Base-by-base conservation (phyloP, 2,797 vertebrate genomes). In the Cryptoblepharus egeriae region DNA sequence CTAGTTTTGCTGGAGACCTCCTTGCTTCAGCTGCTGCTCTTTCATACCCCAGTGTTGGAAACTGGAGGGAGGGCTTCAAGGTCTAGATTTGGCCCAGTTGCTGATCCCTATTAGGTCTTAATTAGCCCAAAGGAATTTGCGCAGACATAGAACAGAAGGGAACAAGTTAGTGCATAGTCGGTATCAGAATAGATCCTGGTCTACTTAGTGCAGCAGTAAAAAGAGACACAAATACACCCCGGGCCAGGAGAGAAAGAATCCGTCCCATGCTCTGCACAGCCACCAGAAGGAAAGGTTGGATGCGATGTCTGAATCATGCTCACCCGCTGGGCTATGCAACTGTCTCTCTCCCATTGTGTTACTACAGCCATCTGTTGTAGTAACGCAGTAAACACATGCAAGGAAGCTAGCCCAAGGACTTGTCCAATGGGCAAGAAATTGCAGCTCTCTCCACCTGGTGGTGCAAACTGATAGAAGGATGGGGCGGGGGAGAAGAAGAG, bases 281-380 rank as follows among this genome's bases (percentile, higher is more conserved):
- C 28, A 30, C 57, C 20, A 1, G 32, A 57, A 28, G 30, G 75
- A 30, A 82, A 77, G 52, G 16, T 22, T 8, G 42, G 32, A 30
- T 26, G 26, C 28, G 10, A 11, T 49, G 30, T 37, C n/a, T 49
- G 67, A 52, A 70, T 39, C 58, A 4, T 13, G 32, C 8, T 69
- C 24, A 10, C 37, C 65, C 64, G 12, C n/a, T 60, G 28, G 35
- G 18, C 32, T 52, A n/a, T 30, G 11, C 28, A 55, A 60, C 28
- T 13, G 65, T 76, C 65, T 52, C 18, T 70, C 18, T 70, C 35
- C 39, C 4, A 22, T 52, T 12, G 32, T 37, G 22, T 49, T n/a
- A 52, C 67, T 63, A 63, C 24, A 77, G 42, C 55, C 57, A 61
- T 82, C 65, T 82, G 42, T 63, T 68, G 67, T 67, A 28, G 24